Conservation (phyloP, 2,797 vertebrate genomes). For the Macrochelys suwanniensis region DNA sequence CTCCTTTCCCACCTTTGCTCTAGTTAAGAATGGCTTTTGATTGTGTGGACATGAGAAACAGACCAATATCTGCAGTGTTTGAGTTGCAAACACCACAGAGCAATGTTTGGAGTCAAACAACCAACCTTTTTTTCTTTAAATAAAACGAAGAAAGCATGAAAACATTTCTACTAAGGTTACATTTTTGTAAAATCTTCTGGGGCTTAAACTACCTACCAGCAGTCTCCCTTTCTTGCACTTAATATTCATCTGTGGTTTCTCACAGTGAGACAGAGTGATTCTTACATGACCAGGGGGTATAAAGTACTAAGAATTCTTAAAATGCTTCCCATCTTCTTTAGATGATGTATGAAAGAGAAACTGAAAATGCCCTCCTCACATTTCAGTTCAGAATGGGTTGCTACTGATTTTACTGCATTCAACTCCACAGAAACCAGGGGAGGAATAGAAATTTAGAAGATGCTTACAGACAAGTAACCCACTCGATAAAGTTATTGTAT, state of each 20-base stretch:
- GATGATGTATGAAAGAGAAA: background rate
- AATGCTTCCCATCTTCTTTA: background rate
- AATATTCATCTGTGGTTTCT: background rate
- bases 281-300: background rate
- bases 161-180: background rate
- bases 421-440: background rate
- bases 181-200: background rate
- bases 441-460: background rate
- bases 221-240: constrained; percentile 7
- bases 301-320: constrained; percentile 7
- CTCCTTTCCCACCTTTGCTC: background rate
- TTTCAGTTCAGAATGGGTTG: background rate
- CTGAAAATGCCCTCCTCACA: background rate
- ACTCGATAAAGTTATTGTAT: background rate
- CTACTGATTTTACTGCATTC: background rate
- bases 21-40: background rate
- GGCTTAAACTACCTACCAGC: background rate
- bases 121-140: background rate
- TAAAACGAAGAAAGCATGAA: background rate
- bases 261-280: background rate
- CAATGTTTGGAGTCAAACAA: constrained; percentile 19
- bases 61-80: background rate
- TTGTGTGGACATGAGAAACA: background rate
- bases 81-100: background rate
- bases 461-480: background rate